These are phyloP conservation scores for Ophonus ardosiacus DNA, from an alignment of 2,888 invertebrate species.

Conservation along the genomic window DNA sequence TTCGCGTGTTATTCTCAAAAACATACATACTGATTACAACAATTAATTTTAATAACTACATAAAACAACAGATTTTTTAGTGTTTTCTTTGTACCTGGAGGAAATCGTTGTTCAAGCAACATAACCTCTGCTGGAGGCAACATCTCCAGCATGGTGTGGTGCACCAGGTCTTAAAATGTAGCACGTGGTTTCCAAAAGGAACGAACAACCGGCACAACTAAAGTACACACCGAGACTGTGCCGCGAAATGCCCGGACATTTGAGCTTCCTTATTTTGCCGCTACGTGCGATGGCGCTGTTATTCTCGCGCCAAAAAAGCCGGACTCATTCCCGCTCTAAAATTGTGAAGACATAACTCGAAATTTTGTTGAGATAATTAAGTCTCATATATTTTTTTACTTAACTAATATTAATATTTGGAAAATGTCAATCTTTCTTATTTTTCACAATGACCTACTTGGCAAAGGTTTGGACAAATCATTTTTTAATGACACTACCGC, in stretches of 20 bases:
- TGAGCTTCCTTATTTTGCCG: conserved; percentile 26
- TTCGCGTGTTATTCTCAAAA: background rate
- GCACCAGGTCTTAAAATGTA: conserved; percentile 34
- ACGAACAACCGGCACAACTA: conserved; percentile 26
- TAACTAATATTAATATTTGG: background rate
- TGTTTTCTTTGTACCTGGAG: conserved; percentile 21
- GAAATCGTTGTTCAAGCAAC: conserved; percentile 25
- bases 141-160: conserved; percentile 54
- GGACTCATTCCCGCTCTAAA: background rate
- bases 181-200: conserved; percentile 39
- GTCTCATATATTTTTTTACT: background rate
- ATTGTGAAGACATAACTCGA: no score
- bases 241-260: conserved; percentile 3
- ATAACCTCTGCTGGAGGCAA: conserved; percentile 40
- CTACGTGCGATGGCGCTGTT: conserved; percentile 36
- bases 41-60: background rate
- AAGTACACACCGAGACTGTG: conserved; percentile 42
- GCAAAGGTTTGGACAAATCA: background rate
- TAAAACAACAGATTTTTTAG: background rate
- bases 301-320: conserved; percentile 55
- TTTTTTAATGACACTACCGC: conserved; percentile 5
- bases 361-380: background rate
- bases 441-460: background rate
- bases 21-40: background rate
- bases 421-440: background rate